phyloP scores from a whole-genome alignment of 1,140 invertebrate species.

The Drosophila bifasciata region DNA sequence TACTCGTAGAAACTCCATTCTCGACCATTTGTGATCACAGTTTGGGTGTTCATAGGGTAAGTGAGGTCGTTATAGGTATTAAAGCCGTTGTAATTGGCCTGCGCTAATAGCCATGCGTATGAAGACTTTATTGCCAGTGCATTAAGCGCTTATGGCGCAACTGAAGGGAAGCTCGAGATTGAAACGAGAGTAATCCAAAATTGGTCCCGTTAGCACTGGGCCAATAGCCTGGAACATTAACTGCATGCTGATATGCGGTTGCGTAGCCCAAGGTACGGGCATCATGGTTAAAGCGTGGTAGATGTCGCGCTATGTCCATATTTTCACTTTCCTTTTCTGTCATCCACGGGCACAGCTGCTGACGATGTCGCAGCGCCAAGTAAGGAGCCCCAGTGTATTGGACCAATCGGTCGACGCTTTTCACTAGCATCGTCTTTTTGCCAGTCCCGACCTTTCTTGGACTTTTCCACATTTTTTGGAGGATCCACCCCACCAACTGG shows the following conservation, averaged over 20 bases:
- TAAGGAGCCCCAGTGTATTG: slow-evolving; percentile 88
- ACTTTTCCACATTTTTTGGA: slow-evolving; percentile 83
- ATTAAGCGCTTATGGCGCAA: too few relatives aligned
- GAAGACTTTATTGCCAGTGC: too few relatives aligned
- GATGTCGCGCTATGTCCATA: slow-evolving; percentile 77
- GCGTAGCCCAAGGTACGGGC: slow-evolving; percentile 86
- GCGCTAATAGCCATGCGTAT: too few relatives aligned
- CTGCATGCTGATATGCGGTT: slow-evolving; percentile 86
- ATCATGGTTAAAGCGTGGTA: slow-evolving; percentile 85
- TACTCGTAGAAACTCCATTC: too few relatives aligned
- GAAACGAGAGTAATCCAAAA: slow-evolving; percentile 91
- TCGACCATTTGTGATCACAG: too few relatives aligned
- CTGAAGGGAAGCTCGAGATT: slow-evolving; percentile 86
- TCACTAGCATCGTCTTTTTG: slow-evolving; percentile 84
- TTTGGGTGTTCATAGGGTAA: too few relatives aligned
- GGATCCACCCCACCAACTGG: slow-evolving; percentile 88
- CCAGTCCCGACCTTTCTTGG: slow-evolving; percentile 78
- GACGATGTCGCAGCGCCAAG: slow-evolving; percentile 87
- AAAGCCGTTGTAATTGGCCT: too few relatives aligned
- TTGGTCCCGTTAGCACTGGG: slow-evolving; percentile 88
- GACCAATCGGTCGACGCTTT: slow-evolving; percentile 86
- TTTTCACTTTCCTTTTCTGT: slow-evolving; percentile 85
- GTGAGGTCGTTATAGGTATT: too few relatives aligned
- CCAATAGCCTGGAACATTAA: slow-evolving; percentile 92
- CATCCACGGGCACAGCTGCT: slow-evolving; percentile 88